phyloP scores from a whole-genome alignment of 2,888 invertebrate species.

The Aphodius granarius region DNA sequence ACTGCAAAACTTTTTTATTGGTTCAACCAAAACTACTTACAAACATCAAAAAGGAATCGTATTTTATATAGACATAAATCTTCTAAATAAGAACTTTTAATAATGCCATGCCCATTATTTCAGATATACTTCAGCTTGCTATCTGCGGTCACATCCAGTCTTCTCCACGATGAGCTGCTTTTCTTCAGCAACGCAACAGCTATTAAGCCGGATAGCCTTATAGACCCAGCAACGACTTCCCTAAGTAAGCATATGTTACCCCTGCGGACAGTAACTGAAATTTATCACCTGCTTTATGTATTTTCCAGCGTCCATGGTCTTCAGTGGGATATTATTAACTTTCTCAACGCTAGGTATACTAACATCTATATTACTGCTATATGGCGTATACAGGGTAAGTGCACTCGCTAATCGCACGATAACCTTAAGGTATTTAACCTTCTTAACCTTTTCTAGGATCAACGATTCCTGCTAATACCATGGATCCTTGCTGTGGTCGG shows the following conservation, averaged over 20 bases:
- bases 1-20: too few species aligned
- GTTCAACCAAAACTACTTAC: too few species aligned
- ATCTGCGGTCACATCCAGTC: conserved; percentile 64
- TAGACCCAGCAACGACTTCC: conserved; percentile 54
- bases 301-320: conserved; percentile 71
- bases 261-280: background rate
- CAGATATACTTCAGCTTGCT: conserved; percentile 71
- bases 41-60: too few species aligned
- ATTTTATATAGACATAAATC: too few species aligned
- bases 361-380: conserved; percentile 66
- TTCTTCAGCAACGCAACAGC: conserved; percentile 59
- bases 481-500: conserved; percentile 71
- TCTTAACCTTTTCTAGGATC: conserved; percentile 60
- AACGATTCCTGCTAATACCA: conserved; percentile 69
- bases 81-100: conserved; percentile 4
- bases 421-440: background rate
- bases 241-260: conserved; percentile 49
- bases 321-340: conserved; percentile 67
- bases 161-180: conserved; percentile 67
- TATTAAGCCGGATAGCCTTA: conserved; percentile 45
- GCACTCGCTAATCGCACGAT: background rate
- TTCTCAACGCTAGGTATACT: conserved; percentile 70
- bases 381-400: conserved; percentile 72
- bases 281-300: background rate
- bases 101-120: conserved; percentile 37